Evolutionary conservation across 2,113 vertebrate genomes (phyloP), one percentile per base, ranked within the genome.

Genomic region (Gnathonemus echidnorhynchus): DNA sequence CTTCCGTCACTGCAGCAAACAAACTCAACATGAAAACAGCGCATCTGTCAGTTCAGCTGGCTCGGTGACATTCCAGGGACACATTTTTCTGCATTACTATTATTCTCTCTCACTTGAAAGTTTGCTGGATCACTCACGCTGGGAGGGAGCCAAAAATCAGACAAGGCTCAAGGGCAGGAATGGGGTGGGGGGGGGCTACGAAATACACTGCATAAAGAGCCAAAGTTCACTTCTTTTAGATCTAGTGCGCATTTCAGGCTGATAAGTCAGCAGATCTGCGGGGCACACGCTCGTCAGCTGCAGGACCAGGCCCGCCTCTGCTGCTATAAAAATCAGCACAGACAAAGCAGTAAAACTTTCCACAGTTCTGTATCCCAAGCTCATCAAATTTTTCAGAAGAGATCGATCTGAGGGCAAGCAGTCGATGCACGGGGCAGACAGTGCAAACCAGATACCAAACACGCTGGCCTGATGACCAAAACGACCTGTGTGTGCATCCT

Each of bases 341-440:
- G 89, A 89, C 92, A 90, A 91, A 92, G 94, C 93, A 91, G 94
- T 93, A 92, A 48, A 92, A 88, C 17, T 92, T 93, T 95, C 94
- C 93, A 92, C 88, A 58, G 89, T 52, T 85, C 88, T 80, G 35
- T 15, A 80, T 42, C 74, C 35, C 80, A 66, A 85, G 88, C 74
- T 45, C 66, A 35, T 80, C 74, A 7, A 48, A 86, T 17, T n/a
- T 17, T 86, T 86, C 11, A 50, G 48, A 5, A 45, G 90, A 89
- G 70, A 88, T 91, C 89, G 86, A 77, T 58, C 91, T 52, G 19
- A 74, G 86, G 80, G 62, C 53, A 89, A 88, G 11, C 74, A 53
- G 66, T 84, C 83, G 92, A 84, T 89, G 89, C 56, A 90, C 35
- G 86, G 92, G 74, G 62, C 50, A 46, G 56, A n/a, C 27, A 27